A percentile compares a stretch with the other conserved stretches of the same genome.
phyloP scores from a whole-genome alignment of 2,113 vertebrate species.

The Diphyllodes magnificus region DNA sequence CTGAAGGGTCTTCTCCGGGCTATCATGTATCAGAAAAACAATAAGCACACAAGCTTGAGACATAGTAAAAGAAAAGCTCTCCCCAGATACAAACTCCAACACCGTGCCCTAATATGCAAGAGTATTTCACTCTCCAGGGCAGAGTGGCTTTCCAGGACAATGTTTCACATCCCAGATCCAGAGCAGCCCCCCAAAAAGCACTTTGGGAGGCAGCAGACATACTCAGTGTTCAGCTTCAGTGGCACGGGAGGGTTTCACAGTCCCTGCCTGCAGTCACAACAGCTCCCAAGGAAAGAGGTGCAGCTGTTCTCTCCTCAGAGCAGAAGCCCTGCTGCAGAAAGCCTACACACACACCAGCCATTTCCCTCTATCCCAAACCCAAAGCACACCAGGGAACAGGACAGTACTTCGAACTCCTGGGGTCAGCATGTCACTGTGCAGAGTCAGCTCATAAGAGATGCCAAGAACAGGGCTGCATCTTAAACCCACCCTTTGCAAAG shows the following conservation, averaged over 20 bases:
- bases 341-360: not conserved
- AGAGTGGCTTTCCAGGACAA: not conserved
- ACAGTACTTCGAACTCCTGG: not conserved
- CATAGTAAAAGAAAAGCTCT: not conserved
- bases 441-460: not conserved
- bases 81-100: not conserved
- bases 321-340: not conserved
- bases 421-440: not conserved
- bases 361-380: not conserved
- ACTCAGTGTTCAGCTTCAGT: not conserved
- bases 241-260: not conserved
- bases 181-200: rapidly evolving
- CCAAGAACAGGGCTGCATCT: not conserved
- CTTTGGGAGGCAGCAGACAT: not conserved
- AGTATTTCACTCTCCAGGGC: not conserved
- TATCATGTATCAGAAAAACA: not conserved
- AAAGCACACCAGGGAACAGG: not conserved
- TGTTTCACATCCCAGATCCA: not conserved
- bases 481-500: not conserved
- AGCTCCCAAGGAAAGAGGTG: not conserved
- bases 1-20: not conserved
- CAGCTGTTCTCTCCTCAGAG: not conserved
- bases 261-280: not conserved
- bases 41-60: not conserved
- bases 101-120: rapidly evolving